Base-by-base conservation (phyloP, 1,140 invertebrate genomes). In the Philotrypesis tridentata region DNA sequence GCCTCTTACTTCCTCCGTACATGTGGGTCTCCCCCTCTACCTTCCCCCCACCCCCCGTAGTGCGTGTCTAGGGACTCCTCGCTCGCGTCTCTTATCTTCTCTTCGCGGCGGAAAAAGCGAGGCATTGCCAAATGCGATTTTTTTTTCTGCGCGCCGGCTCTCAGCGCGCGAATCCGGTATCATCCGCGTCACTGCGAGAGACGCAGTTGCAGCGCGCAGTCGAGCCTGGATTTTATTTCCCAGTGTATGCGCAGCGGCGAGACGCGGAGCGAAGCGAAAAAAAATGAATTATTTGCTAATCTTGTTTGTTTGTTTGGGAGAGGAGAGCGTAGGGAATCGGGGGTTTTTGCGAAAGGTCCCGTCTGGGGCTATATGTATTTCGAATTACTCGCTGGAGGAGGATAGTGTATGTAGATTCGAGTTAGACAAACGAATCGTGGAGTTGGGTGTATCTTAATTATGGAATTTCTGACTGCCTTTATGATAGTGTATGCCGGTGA, bases 1-100 rank as follows among this genome's bases (percentile, higher is more conserved):
- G 29, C 74, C 75, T 82, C 43, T 74, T 79, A 68, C 75, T 82
- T 79, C 71, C 43, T 71, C 17, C 31, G 1, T 65, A 25, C 4
- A 23, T 17, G 23, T 72, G 9, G 27, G 1, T 27, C 29, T 31
- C 0, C 48, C n/a, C n/a, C n/a, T n/a, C n/a, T n/a, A n/a, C n/a
- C n/a, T n/a, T n/a, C n/a, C n/a, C n/a, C n/a, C n/a, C n/a, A n/a
- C n/a, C n/a, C n/a, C n/a, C n/a, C n/a, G n/a, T 0, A 14, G 40
- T 43, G 40, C 40, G 14, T 43, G 40, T 55, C 9, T 37, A 37
- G 33, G 6, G 48, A 55, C 48, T 55, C 7, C 25, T 23, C 68
- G 27, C n/a, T 1, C 23, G 23, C 1, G 23, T 21, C 6, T 31
- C 25, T 82, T 82, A 82, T 73, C 60, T 73, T 60, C 71, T 72